These are phyloP conservation scores for Ladona fulva DNA, from an alignment of 1,140 invertebrate species.

Conservation along the genomic window DNA sequence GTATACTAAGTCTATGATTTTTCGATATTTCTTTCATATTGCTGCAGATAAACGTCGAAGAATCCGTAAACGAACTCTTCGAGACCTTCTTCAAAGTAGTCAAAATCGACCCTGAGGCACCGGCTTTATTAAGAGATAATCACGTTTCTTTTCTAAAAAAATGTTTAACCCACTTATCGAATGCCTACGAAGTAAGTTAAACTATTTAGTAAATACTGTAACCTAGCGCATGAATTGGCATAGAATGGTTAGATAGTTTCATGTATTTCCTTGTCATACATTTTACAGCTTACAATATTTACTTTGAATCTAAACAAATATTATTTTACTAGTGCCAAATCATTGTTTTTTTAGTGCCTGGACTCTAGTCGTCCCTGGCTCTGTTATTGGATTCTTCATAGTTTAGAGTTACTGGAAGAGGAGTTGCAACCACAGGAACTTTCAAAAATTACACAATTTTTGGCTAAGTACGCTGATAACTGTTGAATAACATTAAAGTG, in stretches of 20 bases:
- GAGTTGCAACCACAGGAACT: constrained; percentile 56
- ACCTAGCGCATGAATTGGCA: constrained; percentile 9
- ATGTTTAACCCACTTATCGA: constrained; percentile 55
- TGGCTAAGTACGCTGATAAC: constrained; percentile 39
- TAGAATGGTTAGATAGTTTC: background rate
- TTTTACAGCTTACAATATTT: constrained; percentile 15
- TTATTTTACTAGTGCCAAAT: constrained; percentile 6
- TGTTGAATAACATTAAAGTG: no score
- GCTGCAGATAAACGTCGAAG: constrained; percentile 54
- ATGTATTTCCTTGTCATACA: background rate
- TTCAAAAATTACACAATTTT: constrained; percentile 56
- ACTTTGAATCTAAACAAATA: constrained; percentile 15
- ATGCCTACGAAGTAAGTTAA: constrained; percentile 54
- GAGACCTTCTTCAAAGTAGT: constrained; percentile 46
- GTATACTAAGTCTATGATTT: no score
- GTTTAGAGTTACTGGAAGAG: constrained; percentile 70
- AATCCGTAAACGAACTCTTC: constrained; percentile 50
- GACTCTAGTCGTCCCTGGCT: constrained; percentile 94
- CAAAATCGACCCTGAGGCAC: constrained; percentile 43
- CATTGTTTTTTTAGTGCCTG: constrained; percentile 55
- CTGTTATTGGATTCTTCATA: constrained; percentile 91
- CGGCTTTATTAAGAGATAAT: constrained; percentile 50
- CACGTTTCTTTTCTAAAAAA: constrained; percentile 62
- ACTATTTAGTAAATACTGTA: constrained; percentile 15
- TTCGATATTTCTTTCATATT: constrained; percentile 29